Percentiles rank a stretch among this genome's conserved stretches.
These are phyloP conservation scores for Chamaea fasciata DNA, from an alignment of 2,113 vertebrate genomes.

Conservation along the genomic window DNA sequence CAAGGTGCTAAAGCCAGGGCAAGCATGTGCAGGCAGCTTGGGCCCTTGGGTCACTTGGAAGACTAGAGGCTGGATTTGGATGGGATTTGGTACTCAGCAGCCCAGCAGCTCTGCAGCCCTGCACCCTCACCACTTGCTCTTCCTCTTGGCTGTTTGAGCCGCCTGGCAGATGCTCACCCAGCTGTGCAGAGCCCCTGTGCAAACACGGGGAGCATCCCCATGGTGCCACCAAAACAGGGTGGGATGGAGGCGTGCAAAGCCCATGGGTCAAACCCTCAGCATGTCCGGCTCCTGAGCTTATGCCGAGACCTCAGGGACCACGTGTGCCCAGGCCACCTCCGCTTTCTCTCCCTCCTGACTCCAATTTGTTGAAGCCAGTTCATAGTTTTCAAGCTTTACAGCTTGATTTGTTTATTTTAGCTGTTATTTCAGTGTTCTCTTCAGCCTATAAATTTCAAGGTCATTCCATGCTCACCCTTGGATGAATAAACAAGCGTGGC, in stretches of 20 bases:
- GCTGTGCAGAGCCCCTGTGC: rapidly evolving
- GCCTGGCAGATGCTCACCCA: not conserved
- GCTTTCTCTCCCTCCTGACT: not conserved
- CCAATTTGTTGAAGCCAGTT: not conserved
- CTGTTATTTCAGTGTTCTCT: constrained; percentile 43
- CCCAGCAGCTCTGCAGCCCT: not conserved
- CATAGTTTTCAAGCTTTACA: constrained; percentile 44
- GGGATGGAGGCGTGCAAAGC: not conserved
- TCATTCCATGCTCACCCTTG: constrained; percentile 39
- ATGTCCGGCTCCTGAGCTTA: not conserved
- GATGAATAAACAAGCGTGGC: constrained; percentile 47
- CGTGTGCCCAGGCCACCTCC: not conserved
- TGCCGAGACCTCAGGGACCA: not conserved
- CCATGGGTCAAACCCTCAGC: not conserved
- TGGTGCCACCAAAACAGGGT: rapidly evolving
- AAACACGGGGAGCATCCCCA: not conserved
- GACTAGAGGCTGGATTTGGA: not conserved
- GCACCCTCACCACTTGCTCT: not conserved
- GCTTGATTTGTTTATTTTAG: constrained; percentile 61
- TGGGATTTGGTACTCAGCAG: not conserved
- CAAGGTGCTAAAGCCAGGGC: not conserved
- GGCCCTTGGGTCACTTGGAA: not conserved
- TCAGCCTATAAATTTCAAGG: constrained; percentile 68
- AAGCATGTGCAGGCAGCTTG: rapidly evolving
- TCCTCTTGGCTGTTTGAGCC: not conserved